These are phyloP conservation scores for Drosophila malerkotliana DNA, from an alignment of 1,140 invertebrate genomes.

Conservation along the genomic window DNA sequence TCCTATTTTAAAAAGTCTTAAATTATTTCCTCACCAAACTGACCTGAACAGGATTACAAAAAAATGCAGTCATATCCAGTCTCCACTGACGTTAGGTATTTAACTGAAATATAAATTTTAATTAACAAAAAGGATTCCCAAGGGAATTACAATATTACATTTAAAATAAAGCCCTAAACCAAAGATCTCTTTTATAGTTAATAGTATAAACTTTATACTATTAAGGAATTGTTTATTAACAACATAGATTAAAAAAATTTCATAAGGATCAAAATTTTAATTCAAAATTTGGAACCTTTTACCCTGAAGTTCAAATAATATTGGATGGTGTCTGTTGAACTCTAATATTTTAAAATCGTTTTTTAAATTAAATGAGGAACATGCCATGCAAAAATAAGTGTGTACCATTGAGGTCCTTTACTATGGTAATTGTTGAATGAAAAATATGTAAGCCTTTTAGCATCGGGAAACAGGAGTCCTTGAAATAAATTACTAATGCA, in stretches of 20 bases:
- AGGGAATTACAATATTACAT: constrained; percentile 6
- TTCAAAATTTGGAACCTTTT: not conserved
- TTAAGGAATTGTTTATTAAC: not conserved
- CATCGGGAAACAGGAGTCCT: too few species aligned
- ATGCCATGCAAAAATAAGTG: not conserved
- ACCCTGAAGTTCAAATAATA: constrained; percentile 15
- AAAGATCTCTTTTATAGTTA: not conserved
- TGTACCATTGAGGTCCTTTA: not conserved
- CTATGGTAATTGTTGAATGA: too few species aligned
- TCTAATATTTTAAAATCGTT: not conserved
- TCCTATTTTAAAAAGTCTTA: not conserved
- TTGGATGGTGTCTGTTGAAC: not conserved
- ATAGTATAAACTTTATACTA: too few species aligned
- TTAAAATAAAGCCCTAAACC: constrained; percentile 6
- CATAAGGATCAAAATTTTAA: not conserved
- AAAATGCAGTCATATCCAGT: constrained; percentile 33
- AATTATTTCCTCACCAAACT: constrained; percentile 8
- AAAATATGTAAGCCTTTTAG: too few species aligned
- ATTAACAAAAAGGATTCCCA: constrained; percentile 1
- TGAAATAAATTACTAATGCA: too few species aligned
- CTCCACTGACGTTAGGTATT: constrained; percentile 22
- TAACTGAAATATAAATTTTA: constrained; percentile 30
- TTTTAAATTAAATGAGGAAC: not conserved
- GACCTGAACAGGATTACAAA: constrained; percentile 21
- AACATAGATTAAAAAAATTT: not conserved